Evolutionary conservation across 1,140 invertebrate genomes (phyloP), one percentile per base, ranked within the genome.

Genomic region (Lerema accius): DNA sequence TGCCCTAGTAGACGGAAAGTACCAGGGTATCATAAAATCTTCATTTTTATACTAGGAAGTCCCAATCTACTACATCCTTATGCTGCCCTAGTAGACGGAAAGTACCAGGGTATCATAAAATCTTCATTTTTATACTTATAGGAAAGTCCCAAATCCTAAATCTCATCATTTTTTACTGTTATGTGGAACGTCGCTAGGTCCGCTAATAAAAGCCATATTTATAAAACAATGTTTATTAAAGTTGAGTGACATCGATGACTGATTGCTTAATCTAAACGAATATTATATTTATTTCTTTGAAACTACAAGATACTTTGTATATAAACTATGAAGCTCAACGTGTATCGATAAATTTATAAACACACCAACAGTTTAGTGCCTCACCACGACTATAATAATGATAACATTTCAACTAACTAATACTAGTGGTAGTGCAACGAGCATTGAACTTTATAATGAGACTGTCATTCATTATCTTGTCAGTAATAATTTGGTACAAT

Each of bases 321-420:
- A 63, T 63, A 69, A 56, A 64, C 68, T 74, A 74, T 71, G 53
- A 74, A 74, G 71, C 71, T 74, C 71, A 74, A 74, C 71, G 67
- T 71, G 53, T 56, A 43, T 74, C 40, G 42, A 63, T 67, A 67
- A 55, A 43, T 58, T 49, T 60, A 45, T 50, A 51, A 15, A 60
- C 45, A 65, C 49, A 53, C 48, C 28, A 49, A 65, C 46, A 48
- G 56, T 15, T 66, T 66, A 66, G 64, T 62, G 64, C 64, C 64
- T 66, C 43, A 45, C 43, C 53, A 56, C 40, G 26, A 35, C 42
- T 35, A 58, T 43, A 35, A 58, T 26, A 45, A 32, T 58, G 14
- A 35, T 35, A 49, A 58, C 15, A 45, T 58, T 45, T 39, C 4
- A 39, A 35, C 39, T 28, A 49, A 32, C 46, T 53, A 55, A 7